Evolutionary conservation across 2,888 invertebrate genomes (phyloP), one percentile per base, ranked within the genome.

Genomic region (Notodonta dromedarius): DNA sequence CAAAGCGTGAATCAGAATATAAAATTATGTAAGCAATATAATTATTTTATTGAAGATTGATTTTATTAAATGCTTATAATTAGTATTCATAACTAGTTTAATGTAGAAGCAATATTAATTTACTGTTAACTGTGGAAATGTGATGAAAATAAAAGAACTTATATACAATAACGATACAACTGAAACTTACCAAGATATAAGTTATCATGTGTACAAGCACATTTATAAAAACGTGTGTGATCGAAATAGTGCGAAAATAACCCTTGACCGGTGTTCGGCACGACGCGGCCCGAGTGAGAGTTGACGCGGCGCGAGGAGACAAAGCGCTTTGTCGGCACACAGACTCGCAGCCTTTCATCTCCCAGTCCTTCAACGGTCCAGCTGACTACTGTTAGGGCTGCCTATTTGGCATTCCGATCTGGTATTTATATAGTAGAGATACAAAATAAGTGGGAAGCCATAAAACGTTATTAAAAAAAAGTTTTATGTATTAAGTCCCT

Each of bases 241-340:
- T 54, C 42, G 32, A 42, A 50, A 62, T 44, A 60, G 40, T 57
- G 52, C 57, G 54, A 56, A 56, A 44, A 42, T 44, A 63, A 44
- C 69, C 69, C 70, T 70, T 71, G 73, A 69, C 73, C 73, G 60
- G 57, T 59, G 71, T 69, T 67, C 71, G 65, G 63, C 59, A 55
- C 52, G 40, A 46, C 44, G 62, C 60, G 58, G 65, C 59, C 63
- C 59, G 67, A 77, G 75, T 77, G 76, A 74, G 79, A 77, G 71
- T 79, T 80, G 77, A 73, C 84, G 77, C 79, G 79, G 81, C 70
- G 83, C 73, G 79, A 81, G 79, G 82, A 87, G 84, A 89, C 88
- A 90, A 87, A 85, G 82, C 80, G 79, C 89, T 89, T 90, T 89
- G 88, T 89, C 83, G 87, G 85, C 82, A 84, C 82, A 81, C 84